phyloP scores from a whole-genome alignment of 2,113 vertebrate genomes.

The Pao palembangensis region DNA sequence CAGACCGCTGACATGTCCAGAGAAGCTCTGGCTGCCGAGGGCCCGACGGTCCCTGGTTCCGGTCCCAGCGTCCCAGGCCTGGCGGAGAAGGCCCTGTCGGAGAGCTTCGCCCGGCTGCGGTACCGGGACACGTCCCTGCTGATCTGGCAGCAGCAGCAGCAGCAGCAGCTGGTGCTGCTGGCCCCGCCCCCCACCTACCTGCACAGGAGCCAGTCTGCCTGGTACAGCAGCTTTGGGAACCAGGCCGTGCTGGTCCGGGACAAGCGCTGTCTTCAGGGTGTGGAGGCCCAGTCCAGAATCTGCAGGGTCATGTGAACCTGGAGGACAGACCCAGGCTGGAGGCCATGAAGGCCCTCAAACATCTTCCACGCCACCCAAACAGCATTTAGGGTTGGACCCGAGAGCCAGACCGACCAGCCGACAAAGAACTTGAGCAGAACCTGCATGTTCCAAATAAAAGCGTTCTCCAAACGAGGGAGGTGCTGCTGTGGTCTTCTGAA shows the following conservation, averaged over 20 bases:
- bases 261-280: slow-evolving; percentile 62
- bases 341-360: too few relatives aligned
- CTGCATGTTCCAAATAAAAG: too few relatives aligned
- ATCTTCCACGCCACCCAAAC: background rate
- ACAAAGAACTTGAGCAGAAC: too few relatives aligned
- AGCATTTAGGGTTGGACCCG: too few relatives aligned
- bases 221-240: slow-evolving; percentile 91
- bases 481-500: too few relatives aligned
- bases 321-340: too few relatives aligned
- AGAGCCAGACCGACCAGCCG: background rate
- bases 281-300: slow-evolving; percentile 79
- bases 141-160: slow-evolving; percentile 95
- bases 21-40: slow-evolving; percentile 26
- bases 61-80: slow-evolving; percentile 62
- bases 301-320: slow-evolving; percentile 81
- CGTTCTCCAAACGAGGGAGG: too few relatives aligned
- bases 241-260: slow-evolving; percentile 88
- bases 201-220: slow-evolving; percentile 84
- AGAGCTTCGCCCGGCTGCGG: slow-evolving; percentile 76
- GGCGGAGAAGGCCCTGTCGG: slow-evolving; percentile 85
- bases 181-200: slow-evolving; percentile 81
- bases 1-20: background rate
- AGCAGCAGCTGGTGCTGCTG: slow-evolving; percentile 71
- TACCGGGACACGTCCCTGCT: slow-evolving; percentile 87
- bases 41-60: background rate